phyloP scores from a whole-genome alignment of 2,888 invertebrate species.

The Therioaphis trifolii region DNA sequence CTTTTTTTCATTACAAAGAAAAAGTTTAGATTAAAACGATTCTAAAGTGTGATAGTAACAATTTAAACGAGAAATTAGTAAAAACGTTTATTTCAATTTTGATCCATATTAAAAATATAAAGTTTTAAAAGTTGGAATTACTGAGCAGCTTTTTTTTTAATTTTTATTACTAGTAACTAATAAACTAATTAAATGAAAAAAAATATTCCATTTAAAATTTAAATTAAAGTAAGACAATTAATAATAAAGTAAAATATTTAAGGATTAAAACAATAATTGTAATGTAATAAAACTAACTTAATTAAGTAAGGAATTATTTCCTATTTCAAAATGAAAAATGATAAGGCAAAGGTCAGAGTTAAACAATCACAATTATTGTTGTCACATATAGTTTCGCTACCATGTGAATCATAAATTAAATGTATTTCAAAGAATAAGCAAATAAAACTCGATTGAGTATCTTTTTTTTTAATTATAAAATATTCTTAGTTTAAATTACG shows the following conservation, averaged over 20 bases:
- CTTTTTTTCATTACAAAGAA: constrained; percentile 9
- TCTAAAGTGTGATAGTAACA: constrained; percentile 28
- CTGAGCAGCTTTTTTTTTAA: constrained; percentile 7
- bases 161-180: constrained; percentile 11
- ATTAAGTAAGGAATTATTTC: no score
- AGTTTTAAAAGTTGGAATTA: constrained; percentile 41
- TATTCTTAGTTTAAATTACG: no score
- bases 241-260: neutral
- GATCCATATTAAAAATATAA: constrained; percentile 3
- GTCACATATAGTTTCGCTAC: no score
- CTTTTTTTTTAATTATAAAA: no score
- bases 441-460: no score
- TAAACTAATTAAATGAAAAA: constrained; percentile 25
- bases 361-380: no score
- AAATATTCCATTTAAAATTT: neutral
- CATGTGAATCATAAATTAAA: no score
- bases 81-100: constrained; percentile 40
- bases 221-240: neutral
- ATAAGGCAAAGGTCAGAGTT: no score
- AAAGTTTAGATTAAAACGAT: constrained; percentile 50
- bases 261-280: neutral
- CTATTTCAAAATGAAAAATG: no score
- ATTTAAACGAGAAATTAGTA: constrained; percentile 41
- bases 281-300: neutral
- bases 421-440: no score